These are phyloP conservation scores for Acleris sparsana DNA, from an alignment of 2,888 invertebrate genomes.

Conservation along the genomic window DNA sequence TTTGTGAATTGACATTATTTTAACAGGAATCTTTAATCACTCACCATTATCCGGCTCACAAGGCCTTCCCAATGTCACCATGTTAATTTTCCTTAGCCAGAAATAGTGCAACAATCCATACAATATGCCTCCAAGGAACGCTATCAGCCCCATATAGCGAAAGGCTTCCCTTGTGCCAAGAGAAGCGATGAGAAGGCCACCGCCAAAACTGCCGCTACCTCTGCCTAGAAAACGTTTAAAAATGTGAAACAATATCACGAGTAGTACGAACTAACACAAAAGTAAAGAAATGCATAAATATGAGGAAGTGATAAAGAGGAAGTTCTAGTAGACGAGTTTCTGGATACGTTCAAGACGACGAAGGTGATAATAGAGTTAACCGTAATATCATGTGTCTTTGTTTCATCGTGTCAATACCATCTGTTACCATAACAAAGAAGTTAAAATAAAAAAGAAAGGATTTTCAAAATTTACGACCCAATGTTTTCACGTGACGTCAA, in stretches of 20 bases:
- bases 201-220: slow-evolving; percentile 92
- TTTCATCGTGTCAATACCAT: background rate
- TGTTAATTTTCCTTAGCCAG: slow-evolving; percentile 87
- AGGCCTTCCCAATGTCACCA: slow-evolving; percentile 68
- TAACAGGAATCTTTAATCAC: slow-evolving; percentile 11
- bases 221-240: slow-evolving; percentile 79
- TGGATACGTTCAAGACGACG: no score
- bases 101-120: slow-evolving; percentile 88
- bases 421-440: slow-evolving; percentile 8
- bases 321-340: no score
- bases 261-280: background rate
- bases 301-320: background rate
- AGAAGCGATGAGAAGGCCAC: slow-evolving; percentile 89
- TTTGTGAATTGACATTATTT: no score
- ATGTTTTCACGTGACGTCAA: slow-evolving; percentile 48
- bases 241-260: background rate
- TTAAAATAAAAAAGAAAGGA: slow-evolving; percentile 14
- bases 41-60: slow-evolving; percentile 75
- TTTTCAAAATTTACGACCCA: slow-evolving; percentile 32
- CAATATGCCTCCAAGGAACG: slow-evolving; percentile 87
- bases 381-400: background rate
- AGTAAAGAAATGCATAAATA: background rate
- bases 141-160: slow-evolving; percentile 89
- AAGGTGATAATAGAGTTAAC: background rate
- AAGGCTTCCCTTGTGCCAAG: slow-evolving; percentile 91